phyloP scores from a whole-genome alignment of 2,888 invertebrate species.

The Strigamia crassipes region DNA sequence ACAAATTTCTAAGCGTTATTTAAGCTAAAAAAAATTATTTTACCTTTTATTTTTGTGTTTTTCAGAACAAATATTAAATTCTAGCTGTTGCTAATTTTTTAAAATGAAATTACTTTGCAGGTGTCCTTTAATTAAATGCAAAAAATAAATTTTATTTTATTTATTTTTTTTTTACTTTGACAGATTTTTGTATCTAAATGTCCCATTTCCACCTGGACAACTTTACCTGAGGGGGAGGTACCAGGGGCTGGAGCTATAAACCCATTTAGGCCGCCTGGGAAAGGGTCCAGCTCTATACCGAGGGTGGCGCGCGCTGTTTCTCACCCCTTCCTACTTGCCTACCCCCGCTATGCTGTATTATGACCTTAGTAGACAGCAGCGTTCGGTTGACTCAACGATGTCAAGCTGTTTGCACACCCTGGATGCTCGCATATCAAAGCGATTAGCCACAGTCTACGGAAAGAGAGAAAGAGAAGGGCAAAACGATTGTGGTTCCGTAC shows the following conservation, averaged over 20 bases:
- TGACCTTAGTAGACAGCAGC: conserved; percentile 15
- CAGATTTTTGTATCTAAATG: neutral
- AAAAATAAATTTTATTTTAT: too few species aligned
- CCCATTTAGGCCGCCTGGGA: conserved; percentile 37
- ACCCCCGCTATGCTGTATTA: conserved; percentile 12
- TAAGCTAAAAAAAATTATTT: too few species aligned
- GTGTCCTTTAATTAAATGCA: too few species aligned
- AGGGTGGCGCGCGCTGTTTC: conserved; percentile 22
- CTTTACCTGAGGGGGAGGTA: conserved; percentile 29
- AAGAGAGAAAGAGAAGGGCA: neutral
- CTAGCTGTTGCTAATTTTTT: too few species aligned
- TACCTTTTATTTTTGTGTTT: too few species aligned
- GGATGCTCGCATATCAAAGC: conserved; percentile 24
- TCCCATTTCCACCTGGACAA: conserved; percentile 19
- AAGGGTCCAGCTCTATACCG: neutral
- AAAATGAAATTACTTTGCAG: too few species aligned
- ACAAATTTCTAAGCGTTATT: too few species aligned
- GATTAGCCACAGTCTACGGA: conserved; percentile 11
- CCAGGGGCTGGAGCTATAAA: conserved; percentile 36
- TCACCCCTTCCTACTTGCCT: neutral
- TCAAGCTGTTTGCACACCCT: conserved; percentile 35
- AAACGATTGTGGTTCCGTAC: neutral
- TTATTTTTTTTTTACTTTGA: neutral
- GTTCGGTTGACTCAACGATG: conserved; percentile 17
- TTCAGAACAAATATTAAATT: too few species aligned